phyloP scores from a whole-genome alignment of 2,888 invertebrate genomes.

The Vanessa cardui region DNA sequence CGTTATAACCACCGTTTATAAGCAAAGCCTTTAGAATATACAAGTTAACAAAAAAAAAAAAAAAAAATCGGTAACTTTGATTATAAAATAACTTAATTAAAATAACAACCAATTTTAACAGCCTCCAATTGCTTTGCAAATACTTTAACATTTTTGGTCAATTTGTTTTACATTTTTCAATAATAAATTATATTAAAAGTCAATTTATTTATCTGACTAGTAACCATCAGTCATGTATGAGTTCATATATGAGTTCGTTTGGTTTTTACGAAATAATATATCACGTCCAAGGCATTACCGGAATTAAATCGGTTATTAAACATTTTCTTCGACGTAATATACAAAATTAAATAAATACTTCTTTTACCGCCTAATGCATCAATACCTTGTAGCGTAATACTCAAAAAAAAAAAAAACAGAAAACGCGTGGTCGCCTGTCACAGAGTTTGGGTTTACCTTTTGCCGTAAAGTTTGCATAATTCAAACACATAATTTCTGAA shows the following conservation, averaged over 20 bases:
- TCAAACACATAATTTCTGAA: too few species aligned
- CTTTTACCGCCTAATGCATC: too few species aligned
- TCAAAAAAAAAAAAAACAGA: too few species aligned
- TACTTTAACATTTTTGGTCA: slow-evolving; percentile 22
- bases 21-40: neutral
- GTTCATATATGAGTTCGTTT: slow-evolving; percentile 1
- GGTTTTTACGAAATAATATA: neutral
- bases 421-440: too few species aligned
- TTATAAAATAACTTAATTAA: slow-evolving; percentile 10
- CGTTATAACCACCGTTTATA: neutral
- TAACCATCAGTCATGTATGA: slow-evolving; percentile 31
- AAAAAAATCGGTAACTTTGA: slow-evolving; percentile 24
- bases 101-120: slow-evolving; percentile 30
- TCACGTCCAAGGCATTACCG: too few species aligned
- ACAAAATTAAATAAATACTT: too few species aligned
- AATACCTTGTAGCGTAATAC: too few species aligned
- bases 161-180: slow-evolving; percentile 7
- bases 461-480: too few species aligned
- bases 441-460: too few species aligned
- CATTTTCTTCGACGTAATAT: too few species aligned
- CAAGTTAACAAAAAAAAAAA: neutral
- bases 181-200: slow-evolving; percentile 11
- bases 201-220: slow-evolving; percentile 33
- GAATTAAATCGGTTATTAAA: too few species aligned
- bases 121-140: slow-evolving; percentile 15